Base-by-base conservation (phyloP, 2,113 vertebrate genomes). In the Erythrolamprus reginae region DNA sequence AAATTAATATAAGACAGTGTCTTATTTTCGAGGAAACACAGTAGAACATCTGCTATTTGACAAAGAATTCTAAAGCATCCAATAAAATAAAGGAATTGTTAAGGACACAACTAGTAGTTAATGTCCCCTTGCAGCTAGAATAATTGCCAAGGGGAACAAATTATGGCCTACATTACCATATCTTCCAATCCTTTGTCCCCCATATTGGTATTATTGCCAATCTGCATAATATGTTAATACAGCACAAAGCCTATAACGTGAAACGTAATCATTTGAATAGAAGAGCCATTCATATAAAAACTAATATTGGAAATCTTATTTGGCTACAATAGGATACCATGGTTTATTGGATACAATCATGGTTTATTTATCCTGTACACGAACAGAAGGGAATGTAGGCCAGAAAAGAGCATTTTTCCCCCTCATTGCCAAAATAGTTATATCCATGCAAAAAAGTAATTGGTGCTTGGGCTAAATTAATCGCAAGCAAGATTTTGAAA, bases 401-500 rank as follows among this genome's bases (percentile, higher is more conserved):
- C 65, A 82, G 19, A 55, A 42, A 55, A 89, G 61, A 92, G 92
- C 87, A 93, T 92, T 52, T 2, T 4, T 15, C 13, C 15, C 15
- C 51, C 89, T 55, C 10, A 89, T 94, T 94, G 6, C 15, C 33
- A 21, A 42, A 38, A 77, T 77, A 42, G 17, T 86, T 70, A 15
- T 90, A 92, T 91, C 83, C 87, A 82, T 90, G 89, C 2, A 56
- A 90, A 93, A 93, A 92, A 88, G 93, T 92, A 93, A 93, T 42
- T 90, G 33, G 21, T 77, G 55, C 90, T 93, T 88, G 92, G 94
- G 90, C 7, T 61, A 90, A 89, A 88, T 94, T 38, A 50, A 94
- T 93, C 94, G 53, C 92, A 90, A 94, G 93, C 87, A 83, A 94
- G 93, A 87, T 19, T 91, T 48, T 92, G 94, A 95, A 92, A 48